These are phyloP conservation scores for Drosophila birchii DNA, from an alignment of 2,888 invertebrate genomes.

Conservation along the genomic window DNA sequence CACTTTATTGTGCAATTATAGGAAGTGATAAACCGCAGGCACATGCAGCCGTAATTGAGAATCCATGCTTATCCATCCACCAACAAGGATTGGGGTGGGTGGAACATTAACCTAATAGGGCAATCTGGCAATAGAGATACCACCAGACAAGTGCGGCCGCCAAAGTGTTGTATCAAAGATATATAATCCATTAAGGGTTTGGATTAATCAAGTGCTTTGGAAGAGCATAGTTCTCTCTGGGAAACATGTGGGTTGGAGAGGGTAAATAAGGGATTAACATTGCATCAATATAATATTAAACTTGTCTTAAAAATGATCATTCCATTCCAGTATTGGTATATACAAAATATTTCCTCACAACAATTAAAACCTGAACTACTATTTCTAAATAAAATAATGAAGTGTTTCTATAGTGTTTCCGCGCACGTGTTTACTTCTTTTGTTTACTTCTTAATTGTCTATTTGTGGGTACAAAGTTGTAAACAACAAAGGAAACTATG, in stretches of 20 bases:
- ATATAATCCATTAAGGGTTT: constrained; percentile 34
- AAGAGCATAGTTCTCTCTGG: constrained; percentile 3
- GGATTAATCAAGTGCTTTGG: constrained; percentile 32
- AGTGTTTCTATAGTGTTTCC: constrained; percentile 36
- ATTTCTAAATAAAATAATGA: constrained; percentile 28
- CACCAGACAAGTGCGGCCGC: constrained; percentile 27
- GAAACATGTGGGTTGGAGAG: background rate
- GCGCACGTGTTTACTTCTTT: constrained; percentile 34
- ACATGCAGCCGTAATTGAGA: constrained; percentile 37
- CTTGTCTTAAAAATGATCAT: background rate
- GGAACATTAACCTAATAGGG: constrained; percentile 35
- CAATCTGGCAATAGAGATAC: constrained; percentile 29
- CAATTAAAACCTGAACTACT: constrained; percentile 12
- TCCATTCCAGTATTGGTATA: too few species aligned
- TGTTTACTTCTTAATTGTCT: constrained; percentile 45
- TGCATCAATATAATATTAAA: background rate
- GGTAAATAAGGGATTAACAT: background rate
- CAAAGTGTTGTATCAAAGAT: constrained; percentile 33
- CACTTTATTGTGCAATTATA: constrained; percentile 34
- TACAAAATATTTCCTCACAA: constrained; percentile 1
- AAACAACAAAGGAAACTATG: constrained; percentile 27
- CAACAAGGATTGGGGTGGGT: constrained; percentile 12
- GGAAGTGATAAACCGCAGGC: constrained; percentile 41
- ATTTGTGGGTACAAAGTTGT: constrained; percentile 36
- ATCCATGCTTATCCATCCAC: constrained; percentile 32